Conservation (phyloP, 64 coral and sea anemone genomes). For the Acropora tenuis region DNA sequence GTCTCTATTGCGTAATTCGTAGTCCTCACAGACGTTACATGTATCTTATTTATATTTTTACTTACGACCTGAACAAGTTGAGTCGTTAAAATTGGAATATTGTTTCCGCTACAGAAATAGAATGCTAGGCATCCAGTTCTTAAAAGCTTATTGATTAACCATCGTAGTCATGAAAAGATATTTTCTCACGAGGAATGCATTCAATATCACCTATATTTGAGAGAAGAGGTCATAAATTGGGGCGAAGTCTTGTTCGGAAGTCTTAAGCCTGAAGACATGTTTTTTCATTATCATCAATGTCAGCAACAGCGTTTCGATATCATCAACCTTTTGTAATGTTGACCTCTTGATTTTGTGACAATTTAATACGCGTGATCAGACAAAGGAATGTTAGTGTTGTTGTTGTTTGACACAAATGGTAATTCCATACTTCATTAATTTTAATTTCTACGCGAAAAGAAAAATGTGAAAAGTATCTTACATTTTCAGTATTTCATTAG, state of each 20-base stretch:
- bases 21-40: neutral
- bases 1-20: neutral
- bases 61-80: neutral
- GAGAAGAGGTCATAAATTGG: neutral
- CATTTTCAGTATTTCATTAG: too few relatives aligned
- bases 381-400: neutral
- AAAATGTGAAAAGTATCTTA: too few relatives aligned
- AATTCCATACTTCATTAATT: neutral
- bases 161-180: neutral
- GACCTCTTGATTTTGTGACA: neutral
- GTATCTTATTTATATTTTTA: neutral
- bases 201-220: neutral
- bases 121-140: neutral
- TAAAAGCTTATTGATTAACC: neutral
- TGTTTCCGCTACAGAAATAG: neutral
- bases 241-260: neutral
- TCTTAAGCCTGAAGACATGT: neutral
- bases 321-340: neutral
- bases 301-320: neutral
- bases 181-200: neutral
- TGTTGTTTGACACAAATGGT: neutral
- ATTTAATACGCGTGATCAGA: neutral
- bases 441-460: neutral
- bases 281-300: neutral
- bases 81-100: neutral